A percentile compares a stretch with the other conserved stretches of the same genome.
Evolutionary conservation across 1,140 invertebrate species (phyloP).

Genomic region (Drosophila willistoni): DNA sequence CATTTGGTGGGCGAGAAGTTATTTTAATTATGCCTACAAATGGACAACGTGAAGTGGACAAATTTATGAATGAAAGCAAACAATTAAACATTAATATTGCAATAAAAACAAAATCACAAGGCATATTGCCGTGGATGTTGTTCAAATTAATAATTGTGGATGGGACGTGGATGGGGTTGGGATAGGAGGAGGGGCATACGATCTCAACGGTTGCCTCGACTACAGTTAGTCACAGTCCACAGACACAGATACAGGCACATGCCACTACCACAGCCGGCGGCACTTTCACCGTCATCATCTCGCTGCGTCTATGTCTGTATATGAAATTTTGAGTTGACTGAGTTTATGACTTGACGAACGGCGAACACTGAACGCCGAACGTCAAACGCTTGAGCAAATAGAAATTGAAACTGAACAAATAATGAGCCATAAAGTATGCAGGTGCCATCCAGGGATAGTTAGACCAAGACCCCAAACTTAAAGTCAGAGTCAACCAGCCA

Average conservation of each 20-base stretch:
- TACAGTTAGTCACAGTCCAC: conserved; percentile 47
- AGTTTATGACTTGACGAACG: conserved; percentile 50
- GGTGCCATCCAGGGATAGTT: conserved; percentile 32
- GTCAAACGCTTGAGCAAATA: conserved; percentile 55
- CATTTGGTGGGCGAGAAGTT: conserved; percentile 60
- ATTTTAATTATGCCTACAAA: conserved; percentile 68
- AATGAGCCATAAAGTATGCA: conserved; percentile 79
- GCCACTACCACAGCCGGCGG: conserved; percentile 23
- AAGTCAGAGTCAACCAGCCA: conserved; percentile 19
- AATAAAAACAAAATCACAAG: conserved; percentile 28
- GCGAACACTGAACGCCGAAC: conserved; percentile 19
- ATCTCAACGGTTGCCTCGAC: conserved; percentile 10
- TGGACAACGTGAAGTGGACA: conserved; percentile 28
- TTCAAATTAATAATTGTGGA: not conserved
- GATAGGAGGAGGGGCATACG: conserved; percentile 1
- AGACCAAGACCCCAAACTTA: conserved; percentile 25
- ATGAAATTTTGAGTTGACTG: conserved; percentile 49
- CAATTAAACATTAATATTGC: conserved; percentile 35
- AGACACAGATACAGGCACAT: conserved; percentile 47
- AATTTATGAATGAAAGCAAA: conserved; percentile 53
- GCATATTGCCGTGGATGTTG: not conserved
- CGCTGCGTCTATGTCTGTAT: conserved; percentile 34
- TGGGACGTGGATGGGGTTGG: not conserved
- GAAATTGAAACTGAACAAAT: conserved; percentile 77
- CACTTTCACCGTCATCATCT: conserved; percentile 73